These are phyloP conservation scores for Gymnocheta viridis DNA, from an alignment of 2,888 invertebrate genomes.

Conservation along the genomic window DNA sequence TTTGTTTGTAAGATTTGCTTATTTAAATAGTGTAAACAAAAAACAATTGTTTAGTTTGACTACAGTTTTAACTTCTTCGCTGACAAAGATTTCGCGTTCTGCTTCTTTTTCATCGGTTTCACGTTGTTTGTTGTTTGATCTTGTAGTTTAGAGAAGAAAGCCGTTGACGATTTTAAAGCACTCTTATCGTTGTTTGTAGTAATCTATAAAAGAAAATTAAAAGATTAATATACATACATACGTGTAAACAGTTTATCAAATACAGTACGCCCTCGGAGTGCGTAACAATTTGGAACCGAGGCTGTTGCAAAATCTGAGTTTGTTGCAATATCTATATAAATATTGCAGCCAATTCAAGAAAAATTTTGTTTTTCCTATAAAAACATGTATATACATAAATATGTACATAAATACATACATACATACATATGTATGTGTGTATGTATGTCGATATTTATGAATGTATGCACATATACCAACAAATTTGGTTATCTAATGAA, in stretches of 20 bases:
- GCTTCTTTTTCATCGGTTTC: constrained; percentile 76
- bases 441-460: too few relatives aligned
- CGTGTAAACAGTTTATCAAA: neutral
- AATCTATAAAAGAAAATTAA: constrained; percentile 71
- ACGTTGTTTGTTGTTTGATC: constrained; percentile 84
- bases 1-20: too few relatives aligned
- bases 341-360: too few relatives aligned
- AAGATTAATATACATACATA: neutral
- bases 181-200: constrained; percentile 81
- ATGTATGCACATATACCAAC: too few relatives aligned
- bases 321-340: too few relatives aligned
- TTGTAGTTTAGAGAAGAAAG: constrained; percentile 93
- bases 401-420: too few relatives aligned
- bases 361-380: too few relatives aligned
- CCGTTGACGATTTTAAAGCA: constrained; percentile 88
- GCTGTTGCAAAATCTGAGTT: too few relatives aligned
- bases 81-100: constrained; percentile 83
- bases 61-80: constrained; percentile 87
- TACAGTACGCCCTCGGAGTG: neutral
- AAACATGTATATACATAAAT: too few relatives aligned
- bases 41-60: constrained; percentile 2
- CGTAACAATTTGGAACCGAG: neutral
- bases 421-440: too few relatives aligned
- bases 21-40: neutral
- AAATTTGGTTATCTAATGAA: too few relatives aligned